Conservation (phyloP, 2,113 vertebrate species). For the Notarius quadriscutis region DNA sequence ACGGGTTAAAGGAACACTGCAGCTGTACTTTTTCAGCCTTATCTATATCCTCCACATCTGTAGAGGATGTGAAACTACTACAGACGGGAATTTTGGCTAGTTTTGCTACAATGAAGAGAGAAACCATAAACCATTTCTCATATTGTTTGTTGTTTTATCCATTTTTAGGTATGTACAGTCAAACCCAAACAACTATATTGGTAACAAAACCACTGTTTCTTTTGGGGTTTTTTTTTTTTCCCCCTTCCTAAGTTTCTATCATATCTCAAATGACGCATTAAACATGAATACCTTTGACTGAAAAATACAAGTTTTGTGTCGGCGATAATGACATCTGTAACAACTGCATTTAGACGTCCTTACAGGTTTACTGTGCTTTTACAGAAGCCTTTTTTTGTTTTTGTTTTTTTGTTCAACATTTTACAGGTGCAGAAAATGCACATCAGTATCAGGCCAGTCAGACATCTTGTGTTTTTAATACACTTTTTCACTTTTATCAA, state of each 20-base stretch:
- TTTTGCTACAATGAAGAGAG: neutral
- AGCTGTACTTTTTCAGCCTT: neutral
- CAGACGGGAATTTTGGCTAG: neutral
- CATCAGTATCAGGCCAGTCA: neutral
- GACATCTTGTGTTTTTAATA: neutral
- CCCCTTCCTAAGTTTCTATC: neutral
- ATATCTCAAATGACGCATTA: neutral
- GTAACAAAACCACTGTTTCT: neutral
- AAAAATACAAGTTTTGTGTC: neutral
- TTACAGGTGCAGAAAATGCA: neutral
- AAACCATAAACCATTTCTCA: neutral
- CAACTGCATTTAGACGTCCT: neutral
- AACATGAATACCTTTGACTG: neutral
- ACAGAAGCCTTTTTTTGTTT: neutral
- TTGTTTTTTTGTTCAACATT: neutral
- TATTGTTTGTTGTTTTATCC: too few species aligned
- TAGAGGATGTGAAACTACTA: neutral
- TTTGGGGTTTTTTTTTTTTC: too few species aligned
- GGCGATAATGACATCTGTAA: too few species aligned
- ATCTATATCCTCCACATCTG: neutral
- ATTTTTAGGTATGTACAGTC: neutral
- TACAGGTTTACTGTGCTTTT: neutral
- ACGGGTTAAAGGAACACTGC: neutral
- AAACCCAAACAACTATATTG: neutral
- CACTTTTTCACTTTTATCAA: neutral